Base-by-base conservation (phyloP, 2,113 vertebrate genomes). In the Oenanthe melanoleuca region DNA sequence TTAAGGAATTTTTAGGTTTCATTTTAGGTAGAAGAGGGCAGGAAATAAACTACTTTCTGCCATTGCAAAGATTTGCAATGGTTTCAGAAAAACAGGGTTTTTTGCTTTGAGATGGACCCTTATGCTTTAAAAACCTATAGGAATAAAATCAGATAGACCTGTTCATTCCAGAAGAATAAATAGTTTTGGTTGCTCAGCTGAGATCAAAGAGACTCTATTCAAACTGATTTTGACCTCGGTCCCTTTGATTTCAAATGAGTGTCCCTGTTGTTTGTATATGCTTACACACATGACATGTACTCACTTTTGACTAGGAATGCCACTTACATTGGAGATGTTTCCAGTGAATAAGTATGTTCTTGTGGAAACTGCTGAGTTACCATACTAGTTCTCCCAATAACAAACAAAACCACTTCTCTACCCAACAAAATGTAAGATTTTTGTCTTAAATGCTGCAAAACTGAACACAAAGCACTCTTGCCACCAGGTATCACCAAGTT, bases 231-330 rank as follows among this genome's bases (percentile, higher is more conserved):
- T 79, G 49, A 89, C 28, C 64, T 88, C 67, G 75, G 40, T 52
- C n/a, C 29, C 10, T 92, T 23, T 19, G 56, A 86, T 65, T 70
- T 83, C 33, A n/a, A 61, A 45, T 25, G 10, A 66, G 23, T 17
- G 28, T 57, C n/a, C 29, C 40, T 38, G 56, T 37, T 20, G 2
- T 59, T 37, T 55, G 14, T 5, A 22, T 45, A 50, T 0, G 1
- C 29, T 63, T 18, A 14, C 64, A 34, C 16, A 60, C 0, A 4
- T 6, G 20, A 37, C 0, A 4, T 2, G 4, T 25, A 37, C 34
- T 25, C 2, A 1, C 56, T 81, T 65, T 65, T 42, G 23, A 83
- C 24, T 38, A 61, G 75, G 47, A 86, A 81, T 25, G n/a, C 22
- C 33, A 52, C 34, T 74, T 52, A 67, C 15, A 20, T 37, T 21